A percentile compares a stretch with the other conserved stretches of the same genome.
phyloP scores from a whole-genome alignment of 2,888 invertebrate species.

The Heliconius sara region DNA sequence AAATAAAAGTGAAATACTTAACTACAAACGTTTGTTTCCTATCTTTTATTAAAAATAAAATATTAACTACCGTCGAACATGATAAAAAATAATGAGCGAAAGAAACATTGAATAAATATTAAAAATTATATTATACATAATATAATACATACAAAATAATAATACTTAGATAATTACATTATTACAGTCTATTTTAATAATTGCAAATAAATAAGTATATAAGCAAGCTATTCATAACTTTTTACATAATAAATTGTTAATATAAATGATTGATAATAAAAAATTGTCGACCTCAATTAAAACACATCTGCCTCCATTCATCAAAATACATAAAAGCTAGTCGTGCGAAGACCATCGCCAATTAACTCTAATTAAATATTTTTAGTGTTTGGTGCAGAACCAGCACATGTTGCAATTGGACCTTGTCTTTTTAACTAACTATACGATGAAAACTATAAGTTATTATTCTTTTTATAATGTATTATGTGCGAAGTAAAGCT shows the following conservation, averaged over 20 bases:
- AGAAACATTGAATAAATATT: background rate
- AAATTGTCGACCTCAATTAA: background rate
- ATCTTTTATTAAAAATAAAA: background rate
- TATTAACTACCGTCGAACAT: background rate
- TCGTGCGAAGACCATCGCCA: slow-evolving; percentile 43
- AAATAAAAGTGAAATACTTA: background rate
- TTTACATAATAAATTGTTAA: background rate
- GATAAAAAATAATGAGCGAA: background rate
- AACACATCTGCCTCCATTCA: background rate
- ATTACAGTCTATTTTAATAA: background rate
- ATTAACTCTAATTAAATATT: slow-evolving; percentile 52
- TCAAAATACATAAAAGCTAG: slow-evolving; percentile 16
- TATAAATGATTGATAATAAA: background rate
- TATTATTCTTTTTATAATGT: background rate
- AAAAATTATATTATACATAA: background rate
- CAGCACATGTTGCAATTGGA: slow-evolving; percentile 34
- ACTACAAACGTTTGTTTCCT: background rate
- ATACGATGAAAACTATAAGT: background rate
- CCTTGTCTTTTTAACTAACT: slow-evolving; percentile 8
- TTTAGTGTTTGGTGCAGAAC: slow-evolving; percentile 10
- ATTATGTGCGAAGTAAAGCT: too few relatives aligned
- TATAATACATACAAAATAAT: background rate
- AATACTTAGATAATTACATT: background rate
- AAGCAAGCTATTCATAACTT: background rate
- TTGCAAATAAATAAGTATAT: background rate